Conservation (phyloP, 2,797 vertebrate genomes). For the Steatocranus sp. region DNA sequence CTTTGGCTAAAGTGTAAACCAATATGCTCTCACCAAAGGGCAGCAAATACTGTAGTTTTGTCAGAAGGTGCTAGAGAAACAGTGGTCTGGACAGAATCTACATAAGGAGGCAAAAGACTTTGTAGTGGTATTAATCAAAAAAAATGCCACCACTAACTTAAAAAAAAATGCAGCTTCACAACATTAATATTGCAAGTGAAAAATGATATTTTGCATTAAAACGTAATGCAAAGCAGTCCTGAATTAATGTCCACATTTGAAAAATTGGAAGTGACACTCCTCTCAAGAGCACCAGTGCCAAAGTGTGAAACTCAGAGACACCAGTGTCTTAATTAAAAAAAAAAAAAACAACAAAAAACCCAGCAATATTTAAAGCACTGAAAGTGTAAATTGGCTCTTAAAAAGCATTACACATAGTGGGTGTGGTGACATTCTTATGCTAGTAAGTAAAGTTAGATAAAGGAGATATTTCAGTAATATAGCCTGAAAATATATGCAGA, state of each 20-base stretch:
- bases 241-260: neutral
- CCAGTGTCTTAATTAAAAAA: neutral
- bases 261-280: neutral
- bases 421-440: neutral
- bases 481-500: neutral
- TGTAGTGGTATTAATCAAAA: neutral
- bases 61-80: neutral
- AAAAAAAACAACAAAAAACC: fast-evolving
- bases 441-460: neutral
- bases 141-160: neutral
- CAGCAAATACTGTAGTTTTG: neutral
- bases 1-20: neutral
- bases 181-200: neutral
- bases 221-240: neutral
- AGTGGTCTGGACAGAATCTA: neutral
- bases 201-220: neutral
- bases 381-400: neutral
- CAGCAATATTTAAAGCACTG: neutral
- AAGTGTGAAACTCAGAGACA: neutral
- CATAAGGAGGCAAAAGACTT: neutral
- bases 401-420: neutral
- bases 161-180: neutral
- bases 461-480: neutral
- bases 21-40: neutral
- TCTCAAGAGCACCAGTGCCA: neutral